Base-by-base conservation (phyloP, 2,113 vertebrate genomes). In the Platichthys flesus region DNA sequence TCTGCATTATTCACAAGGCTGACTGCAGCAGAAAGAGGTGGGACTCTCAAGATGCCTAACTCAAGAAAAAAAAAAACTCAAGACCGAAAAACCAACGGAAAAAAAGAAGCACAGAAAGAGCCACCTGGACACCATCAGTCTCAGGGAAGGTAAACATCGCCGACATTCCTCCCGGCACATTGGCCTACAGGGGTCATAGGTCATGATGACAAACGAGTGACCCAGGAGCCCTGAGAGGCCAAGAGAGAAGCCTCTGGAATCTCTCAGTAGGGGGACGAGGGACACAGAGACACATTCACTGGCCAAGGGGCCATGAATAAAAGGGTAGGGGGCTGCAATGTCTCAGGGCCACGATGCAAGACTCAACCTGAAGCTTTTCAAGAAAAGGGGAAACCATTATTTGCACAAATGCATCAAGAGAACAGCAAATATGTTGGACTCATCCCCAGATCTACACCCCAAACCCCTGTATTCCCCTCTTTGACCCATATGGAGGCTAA, bases 51-150 rank as follows among this genome's bases (percentile, higher is more conserved):
- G 67, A 80, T 68, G 60, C 5, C 1, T 21, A 9, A 31, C 63
- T 88, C 79, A 67, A 28, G 74, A 64, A 82, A 88, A 37, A 81
- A 74, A 86, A 74, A 83, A 85, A 45, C 51, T n/a, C 16, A 69
- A 77, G 42, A 91, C 89, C 90, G 92, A 92, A 90, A 92, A 64
- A 20, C 6, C 14, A 28, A 58, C 26, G 37, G 23, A 54, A 55
- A 55, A 85, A 31, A 79, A 18, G 26, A 18, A 62, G 85, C 84
- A 83, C 60, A 74, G 74, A 76, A 70, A 74, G 72, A 88, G 94
- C 95, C 97, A 99, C 97, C 97, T 99, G 98, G 96, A 96, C 92
- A 96, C 95, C 94, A 98, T 99, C 97, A 97, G 95, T 97, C 96
- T 97, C 94, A 91, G 90, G 90, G 90, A 96, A 96, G 94, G 92